phyloP scores from a whole-genome alignment of 1,140 invertebrate species.

The Pseudomyrmex flavicornis region DNA sequence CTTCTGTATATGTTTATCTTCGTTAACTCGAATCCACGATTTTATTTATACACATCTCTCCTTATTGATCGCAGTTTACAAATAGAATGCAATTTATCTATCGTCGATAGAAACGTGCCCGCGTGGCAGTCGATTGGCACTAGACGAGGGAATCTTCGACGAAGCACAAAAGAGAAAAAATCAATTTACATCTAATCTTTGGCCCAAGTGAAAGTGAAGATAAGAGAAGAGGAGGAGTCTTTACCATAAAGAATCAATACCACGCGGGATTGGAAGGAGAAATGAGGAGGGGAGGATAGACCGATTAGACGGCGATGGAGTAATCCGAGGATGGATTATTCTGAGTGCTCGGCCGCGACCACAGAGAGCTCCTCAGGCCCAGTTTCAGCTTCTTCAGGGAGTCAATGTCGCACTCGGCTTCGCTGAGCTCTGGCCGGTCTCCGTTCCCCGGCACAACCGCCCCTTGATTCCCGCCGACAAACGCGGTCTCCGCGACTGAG shows the following conservation, averaged over 20 bases:
- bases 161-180: slow-evolving; percentile 43
- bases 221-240: slow-evolving; percentile 2
- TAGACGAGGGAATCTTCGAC: slow-evolving; percentile 27
- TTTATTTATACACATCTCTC: slow-evolving; percentile 52
- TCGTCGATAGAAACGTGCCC: slow-evolving; percentile 56
- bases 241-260: slow-evolving; percentile 40
- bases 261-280: neutral
- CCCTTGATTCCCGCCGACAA: slow-evolving; percentile 82
- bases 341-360: slow-evolving; percentile 88
- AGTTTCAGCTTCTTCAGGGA: slow-evolving; percentile 91
- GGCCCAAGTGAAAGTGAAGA: slow-evolving; percentile 48
- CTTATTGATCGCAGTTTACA: slow-evolving; percentile 41
- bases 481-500: slow-evolving; percentile 87
- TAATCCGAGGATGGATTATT: slow-evolving; percentile 87
- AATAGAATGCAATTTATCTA: slow-evolving; percentile 65
- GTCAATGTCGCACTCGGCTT: slow-evolving; percentile 91
- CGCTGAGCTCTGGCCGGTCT: slow-evolving; percentile 87
- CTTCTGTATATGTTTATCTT: slow-evolving; percentile 1
- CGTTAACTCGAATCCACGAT: slow-evolving; percentile 39
- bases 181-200: slow-evolving; percentile 65
- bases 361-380: slow-evolving; percentile 89
- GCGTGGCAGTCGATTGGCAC: slow-evolving; percentile 33
- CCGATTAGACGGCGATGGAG: slow-evolving; percentile 88
- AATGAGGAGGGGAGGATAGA: slow-evolving; percentile 13
- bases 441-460: slow-evolving; percentile 71